Percentiles rank a stretch among this genome's conserved stretches.
Evolutionary conservation across 2,888 invertebrate species (phyloP).

Genomic region (Eilema depressum): DNA sequence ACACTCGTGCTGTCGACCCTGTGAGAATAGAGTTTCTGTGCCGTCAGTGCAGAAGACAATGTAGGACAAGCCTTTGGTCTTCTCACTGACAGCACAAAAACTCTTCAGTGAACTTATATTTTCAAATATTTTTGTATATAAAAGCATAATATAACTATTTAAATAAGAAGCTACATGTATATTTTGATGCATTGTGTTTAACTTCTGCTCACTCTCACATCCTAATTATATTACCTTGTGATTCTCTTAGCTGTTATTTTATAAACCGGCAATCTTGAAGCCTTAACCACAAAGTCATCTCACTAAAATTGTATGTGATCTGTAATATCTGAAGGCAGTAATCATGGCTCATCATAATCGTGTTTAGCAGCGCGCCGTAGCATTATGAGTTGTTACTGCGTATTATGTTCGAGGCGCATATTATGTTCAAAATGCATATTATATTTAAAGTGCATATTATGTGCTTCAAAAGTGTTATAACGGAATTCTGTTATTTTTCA

Average conservation of each 20-base stretch:
- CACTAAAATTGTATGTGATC: constrained; percentile 50
- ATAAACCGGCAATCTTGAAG: background rate
- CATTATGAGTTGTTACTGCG: constrained; percentile 55
- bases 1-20: too few relatives aligned
- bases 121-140: too few relatives aligned
- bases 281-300: constrained; percentile 35
- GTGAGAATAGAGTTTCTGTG: too few relatives aligned
- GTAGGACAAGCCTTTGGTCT: too few relatives aligned
- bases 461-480: constrained; percentile 23
- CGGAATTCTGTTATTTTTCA: constrained; percentile 13
- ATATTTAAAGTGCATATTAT: constrained; percentile 30
- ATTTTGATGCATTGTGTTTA: background rate
- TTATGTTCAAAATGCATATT: constrained; percentile 48
- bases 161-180: background rate
- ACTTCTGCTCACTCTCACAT: background rate
- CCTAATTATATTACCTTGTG: background rate
- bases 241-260: constrained; percentile 6
- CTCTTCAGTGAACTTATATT: too few relatives aligned
- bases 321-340: constrained; percentile 47
- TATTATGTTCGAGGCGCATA: constrained; percentile 45
- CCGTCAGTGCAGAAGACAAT: too few relatives aligned
- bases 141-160: background rate
- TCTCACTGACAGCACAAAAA: too few relatives aligned
- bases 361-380: constrained; percentile 52
- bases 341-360: constrained; percentile 55